Base-by-base conservation (phyloP, 2,888 invertebrate genomes). In the Nowickia ferox region DNA sequence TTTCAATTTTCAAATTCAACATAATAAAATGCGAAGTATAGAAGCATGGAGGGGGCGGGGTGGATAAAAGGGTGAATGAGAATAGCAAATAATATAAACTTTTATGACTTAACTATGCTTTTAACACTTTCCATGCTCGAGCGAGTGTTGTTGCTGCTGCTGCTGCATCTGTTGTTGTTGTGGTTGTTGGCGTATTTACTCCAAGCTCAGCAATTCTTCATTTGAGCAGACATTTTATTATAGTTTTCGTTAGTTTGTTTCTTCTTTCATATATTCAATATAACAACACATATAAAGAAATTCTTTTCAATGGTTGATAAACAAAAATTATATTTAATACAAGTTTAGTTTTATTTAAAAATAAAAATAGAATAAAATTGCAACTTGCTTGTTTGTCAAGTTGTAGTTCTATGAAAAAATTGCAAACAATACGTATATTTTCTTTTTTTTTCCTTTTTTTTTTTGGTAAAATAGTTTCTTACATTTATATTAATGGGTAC, bases 51-150 rank as follows among this genome's bases (percentile, higher is more conserved):
- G 11, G 72, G 10, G 19, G 44, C 1, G 42, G 15, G 30, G 22
- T 13, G 2, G 30, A 0, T 30, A 6, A 1, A 1, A 30, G 15
- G 42, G 19, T n/a, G 8, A 13, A 53, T 13, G 0, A 17, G 53
- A 30, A 38, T 55, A 38, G 38, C 51, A 74, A 81, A 51, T 74
- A 72, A 68, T 76, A 81, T 76, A 76, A 84, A 84, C 75, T 84
- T 84, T 83, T 84, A 59, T 80, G 76, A 80, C 84, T 80, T 76
- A 84, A 72, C 75, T 76, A 77, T 84, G 76, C 76, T 81, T 77
- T 84, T 77, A 84, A 84, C 84, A 84, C 80, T 84, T 84, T 80
- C 40, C 22, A 38, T 68, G 40, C n/a, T 30, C n/a, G 6, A 6
- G 30, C n/a, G 6, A 6, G 30, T 30, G 6, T 6, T 30, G 30